These are phyloP conservation scores for Leucoptera coffeella DNA, from an alignment of 2,888 invertebrate species.

Conservation along the genomic window DNA sequence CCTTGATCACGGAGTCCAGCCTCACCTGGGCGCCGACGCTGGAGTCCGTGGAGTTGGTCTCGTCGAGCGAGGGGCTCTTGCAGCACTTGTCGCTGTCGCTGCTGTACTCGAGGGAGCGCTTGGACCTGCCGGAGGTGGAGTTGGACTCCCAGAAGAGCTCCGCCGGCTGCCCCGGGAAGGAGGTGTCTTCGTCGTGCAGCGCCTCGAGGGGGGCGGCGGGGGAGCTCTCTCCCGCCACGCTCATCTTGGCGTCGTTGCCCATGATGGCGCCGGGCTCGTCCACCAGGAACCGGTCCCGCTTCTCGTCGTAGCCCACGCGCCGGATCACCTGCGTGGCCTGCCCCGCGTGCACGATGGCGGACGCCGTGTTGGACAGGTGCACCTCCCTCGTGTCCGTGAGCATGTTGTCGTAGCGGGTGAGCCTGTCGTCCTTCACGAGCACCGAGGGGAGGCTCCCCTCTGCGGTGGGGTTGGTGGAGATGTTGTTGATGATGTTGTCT, in stretches of 20 bases:
- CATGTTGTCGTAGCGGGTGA: slow-evolving; percentile 26
- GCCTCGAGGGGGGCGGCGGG: slow-evolving; percentile 22
- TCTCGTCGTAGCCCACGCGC: slow-evolving; percentile 25
- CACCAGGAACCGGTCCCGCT: slow-evolving; percentile 18
- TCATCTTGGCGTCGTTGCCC: slow-evolving; percentile 24
- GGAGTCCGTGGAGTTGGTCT: slow-evolving; percentile 36
- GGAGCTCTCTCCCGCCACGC: slow-evolving; percentile 22
- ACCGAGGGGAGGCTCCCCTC: slow-evolving; percentile 19
- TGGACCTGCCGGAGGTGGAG: slow-evolving; percentile 24
- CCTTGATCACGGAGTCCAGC: slow-evolving; percentile 42
- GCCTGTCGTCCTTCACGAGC: slow-evolving; percentile 25
- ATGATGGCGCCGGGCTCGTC: slow-evolving; percentile 25
- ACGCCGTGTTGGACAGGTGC: slow-evolving; percentile 24
- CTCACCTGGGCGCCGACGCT: slow-evolving; percentile 28
- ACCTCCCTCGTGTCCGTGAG: slow-evolving; percentile 27
- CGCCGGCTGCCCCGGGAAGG: slow-evolving; percentile 29
- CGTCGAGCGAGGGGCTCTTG: slow-evolving; percentile 35
- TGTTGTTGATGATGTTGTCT: slow-evolving; percentile 24
- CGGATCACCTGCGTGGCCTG: slow-evolving; percentile 40
- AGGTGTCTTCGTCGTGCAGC: slow-evolving; percentile 19
- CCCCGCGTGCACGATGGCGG: slow-evolving; percentile 29
- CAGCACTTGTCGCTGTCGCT: slow-evolving; percentile 45
- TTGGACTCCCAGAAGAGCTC: slow-evolving; percentile 43
- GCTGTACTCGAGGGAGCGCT: slow-evolving; percentile 29
- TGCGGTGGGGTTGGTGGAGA: slow-evolving; percentile 8